phyloP scores from a whole-genome alignment of 2,888 invertebrate genomes.

The Eupithecia inturbata region DNA sequence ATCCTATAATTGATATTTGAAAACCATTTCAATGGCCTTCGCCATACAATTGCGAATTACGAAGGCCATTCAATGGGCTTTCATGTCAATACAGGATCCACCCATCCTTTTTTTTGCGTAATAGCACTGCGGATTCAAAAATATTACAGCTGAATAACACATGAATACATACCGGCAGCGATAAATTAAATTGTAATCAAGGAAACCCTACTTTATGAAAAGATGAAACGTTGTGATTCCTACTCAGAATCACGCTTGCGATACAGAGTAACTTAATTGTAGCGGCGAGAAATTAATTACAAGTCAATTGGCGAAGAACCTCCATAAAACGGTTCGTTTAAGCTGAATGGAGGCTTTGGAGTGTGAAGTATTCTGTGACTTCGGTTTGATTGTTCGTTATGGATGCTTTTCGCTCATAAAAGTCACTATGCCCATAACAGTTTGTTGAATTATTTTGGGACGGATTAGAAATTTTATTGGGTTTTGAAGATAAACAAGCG shows the following conservation, averaged over 20 bases:
- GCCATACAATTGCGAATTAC: too few species aligned
- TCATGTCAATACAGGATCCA: too few species aligned
- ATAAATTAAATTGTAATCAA: not conserved
- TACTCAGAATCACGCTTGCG: not conserved
- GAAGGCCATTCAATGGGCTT: too few species aligned
- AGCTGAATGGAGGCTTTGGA: not conserved
- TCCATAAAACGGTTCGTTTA: not conserved
- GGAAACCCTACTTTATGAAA: not conserved
- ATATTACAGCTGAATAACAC: not conserved
- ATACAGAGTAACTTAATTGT: conserved; percentile 2
- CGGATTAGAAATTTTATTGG: not conserved
- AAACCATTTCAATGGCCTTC: too few species aligned
- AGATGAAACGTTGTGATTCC: not conserved
- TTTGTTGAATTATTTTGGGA: conserved; percentile 2
- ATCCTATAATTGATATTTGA: too few species aligned
- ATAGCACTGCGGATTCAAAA: too few species aligned
- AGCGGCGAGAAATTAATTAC: conserved; percentile 46
- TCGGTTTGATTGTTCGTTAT: conserved; percentile 9
- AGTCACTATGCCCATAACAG: not conserved
- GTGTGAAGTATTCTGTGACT: not conserved
- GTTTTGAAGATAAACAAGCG: not conserved
- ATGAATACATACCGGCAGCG: not conserved
- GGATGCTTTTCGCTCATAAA: not conserved
- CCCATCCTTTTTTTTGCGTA: too few species aligned
- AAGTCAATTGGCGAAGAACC: conserved; percentile 5